These are phyloP conservation scores for Lathronympha strigana DNA, from an alignment of 2,888 invertebrate genomes.

Conservation along the genomic window DNA sequence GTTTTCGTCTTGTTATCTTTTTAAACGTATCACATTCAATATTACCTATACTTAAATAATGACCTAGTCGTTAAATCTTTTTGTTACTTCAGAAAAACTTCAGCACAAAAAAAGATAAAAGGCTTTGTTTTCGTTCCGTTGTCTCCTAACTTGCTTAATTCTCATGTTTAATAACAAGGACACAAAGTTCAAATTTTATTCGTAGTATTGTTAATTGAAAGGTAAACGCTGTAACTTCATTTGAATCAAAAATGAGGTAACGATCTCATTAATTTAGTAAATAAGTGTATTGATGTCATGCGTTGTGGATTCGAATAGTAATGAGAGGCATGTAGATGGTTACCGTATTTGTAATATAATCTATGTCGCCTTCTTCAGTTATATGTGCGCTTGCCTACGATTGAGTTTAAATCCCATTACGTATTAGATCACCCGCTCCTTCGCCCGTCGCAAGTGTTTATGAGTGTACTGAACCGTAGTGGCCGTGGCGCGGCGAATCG, in stretches of 20 bases:
- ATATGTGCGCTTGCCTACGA: constrained; percentile 28
- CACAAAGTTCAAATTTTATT: constrained; percentile 21
- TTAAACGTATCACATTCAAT: background rate
- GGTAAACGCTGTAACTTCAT: background rate
- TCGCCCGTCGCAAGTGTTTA: constrained; percentile 41
- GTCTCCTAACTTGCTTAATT: constrained; percentile 22
- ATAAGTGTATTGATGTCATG: too few species aligned
- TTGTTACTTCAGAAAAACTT: background rate
- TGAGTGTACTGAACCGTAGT: constrained; percentile 43
- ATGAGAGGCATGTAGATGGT: background rate
- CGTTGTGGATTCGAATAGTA: too few species aligned
- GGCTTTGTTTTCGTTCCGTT: constrained; percentile 22
- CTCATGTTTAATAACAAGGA: constrained; percentile 17
- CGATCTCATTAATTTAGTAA: background rate
- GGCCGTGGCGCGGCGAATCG: constrained; percentile 28
- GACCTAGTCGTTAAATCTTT: background rate
- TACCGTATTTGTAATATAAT: constrained; percentile 5
- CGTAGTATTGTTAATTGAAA: constrained; percentile 10
- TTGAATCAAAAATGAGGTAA: background rate
- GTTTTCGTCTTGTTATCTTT: too few species aligned
- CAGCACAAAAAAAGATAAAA: constrained; percentile 7
- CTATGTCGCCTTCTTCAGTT: constrained; percentile 6
- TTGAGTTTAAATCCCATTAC: constrained; percentile 33
- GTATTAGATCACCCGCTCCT: constrained; percentile 39
- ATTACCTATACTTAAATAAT: background rate